Conservation (phyloP, 2,888 invertebrate species). For the Achlya flavicornis region DNA sequence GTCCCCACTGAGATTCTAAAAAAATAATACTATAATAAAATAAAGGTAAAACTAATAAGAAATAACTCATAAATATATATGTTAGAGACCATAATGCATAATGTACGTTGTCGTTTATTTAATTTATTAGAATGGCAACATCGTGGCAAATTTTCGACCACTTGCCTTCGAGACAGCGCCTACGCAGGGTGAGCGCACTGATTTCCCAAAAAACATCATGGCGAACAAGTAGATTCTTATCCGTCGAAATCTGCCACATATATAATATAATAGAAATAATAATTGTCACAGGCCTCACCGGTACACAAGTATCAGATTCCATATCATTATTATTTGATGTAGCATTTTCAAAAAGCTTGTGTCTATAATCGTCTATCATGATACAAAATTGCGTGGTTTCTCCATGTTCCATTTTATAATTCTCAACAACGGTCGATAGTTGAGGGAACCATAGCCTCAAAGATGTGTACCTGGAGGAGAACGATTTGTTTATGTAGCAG, state of each 20-base stretch:
- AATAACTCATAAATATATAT: conserved; percentile 9
- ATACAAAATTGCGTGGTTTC: conserved; percentile 47
- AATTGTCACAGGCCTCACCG: conserved; percentile 36
- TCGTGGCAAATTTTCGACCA: too few relatives aligned
- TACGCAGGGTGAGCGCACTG: too few relatives aligned
- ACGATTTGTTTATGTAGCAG: not conserved
- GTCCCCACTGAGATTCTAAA: conserved; percentile 52
- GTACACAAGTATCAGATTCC: conserved; percentile 41
- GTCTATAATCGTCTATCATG: conserved; percentile 52
- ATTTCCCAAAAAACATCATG: too few relatives aligned
- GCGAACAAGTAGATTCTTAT: too few relatives aligned
- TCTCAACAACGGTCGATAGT: conserved; percentile 58
- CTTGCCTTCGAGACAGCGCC: too few relatives aligned
- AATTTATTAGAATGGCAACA: too few relatives aligned
- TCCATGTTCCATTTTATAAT: conserved; percentile 43
- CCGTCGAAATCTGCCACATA: too few relatives aligned
- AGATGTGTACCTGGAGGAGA: conserved; percentile 51
- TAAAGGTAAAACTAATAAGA: too few relatives aligned
- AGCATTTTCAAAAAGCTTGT: conserved; percentile 22
- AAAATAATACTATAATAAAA: conserved; percentile 14
- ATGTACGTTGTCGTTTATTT: too few relatives aligned
- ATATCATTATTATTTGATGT: conserved; percentile 13
- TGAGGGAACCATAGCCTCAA: conserved; percentile 62
- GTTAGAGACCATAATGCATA: too few relatives aligned
- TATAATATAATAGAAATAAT: too few relatives aligned